phyloP scores from a whole-genome alignment of 2,797 vertebrate species.

The Ficedula albicollis region DNA sequence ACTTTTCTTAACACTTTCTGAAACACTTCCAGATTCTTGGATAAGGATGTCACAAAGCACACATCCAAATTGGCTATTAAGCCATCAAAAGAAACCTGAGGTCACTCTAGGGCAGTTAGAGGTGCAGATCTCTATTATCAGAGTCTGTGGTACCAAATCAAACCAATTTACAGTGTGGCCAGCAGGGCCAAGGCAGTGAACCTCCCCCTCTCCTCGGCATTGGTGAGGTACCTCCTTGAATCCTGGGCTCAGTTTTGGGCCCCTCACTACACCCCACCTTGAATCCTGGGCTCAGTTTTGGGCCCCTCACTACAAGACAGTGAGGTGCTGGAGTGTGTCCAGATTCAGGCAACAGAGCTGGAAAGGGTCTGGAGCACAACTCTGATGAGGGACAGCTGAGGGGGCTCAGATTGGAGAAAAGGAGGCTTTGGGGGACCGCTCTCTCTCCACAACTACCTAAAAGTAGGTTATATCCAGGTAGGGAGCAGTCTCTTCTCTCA shows the following conservation, averaged over 20 bases:
- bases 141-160: background rate
- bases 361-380: background rate
- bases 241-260: background rate
- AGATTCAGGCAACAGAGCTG: background rate
- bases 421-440: background rate
- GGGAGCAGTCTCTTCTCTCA: background rate
- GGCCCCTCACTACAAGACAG: background rate
- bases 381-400: background rate
- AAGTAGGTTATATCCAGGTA: background rate
- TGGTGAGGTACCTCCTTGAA: background rate
- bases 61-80: background rate
- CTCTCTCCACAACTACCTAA: background rate
- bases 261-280: background rate
- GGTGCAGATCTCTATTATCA: background rate
- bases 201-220: accelerated
- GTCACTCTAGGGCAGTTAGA: background rate
- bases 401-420: background rate
- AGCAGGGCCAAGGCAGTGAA: background rate
- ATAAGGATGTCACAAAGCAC: background rate
- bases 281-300: background rate
- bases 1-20: background rate
- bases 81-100: background rate
- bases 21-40: background rate
- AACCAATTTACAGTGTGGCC: background rate
- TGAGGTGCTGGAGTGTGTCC: accelerated